phyloP scores from a whole-genome alignment of 2,113 vertebrate species.

The Neotragus moschatus region DNA sequence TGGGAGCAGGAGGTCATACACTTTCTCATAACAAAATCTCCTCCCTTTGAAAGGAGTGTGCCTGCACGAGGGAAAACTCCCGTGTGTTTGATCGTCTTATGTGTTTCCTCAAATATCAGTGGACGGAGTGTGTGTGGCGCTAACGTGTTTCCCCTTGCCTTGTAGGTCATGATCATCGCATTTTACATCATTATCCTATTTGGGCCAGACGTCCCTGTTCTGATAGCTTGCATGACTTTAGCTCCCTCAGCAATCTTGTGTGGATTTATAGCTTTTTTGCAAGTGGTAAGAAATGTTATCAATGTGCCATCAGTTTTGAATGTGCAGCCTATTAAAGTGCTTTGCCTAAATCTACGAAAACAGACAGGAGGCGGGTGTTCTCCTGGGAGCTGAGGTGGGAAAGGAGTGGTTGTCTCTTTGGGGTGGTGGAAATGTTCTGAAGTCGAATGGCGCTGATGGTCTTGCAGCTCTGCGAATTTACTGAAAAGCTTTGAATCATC shows the following conservation, averaged over 20 bases:
- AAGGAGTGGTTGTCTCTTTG: neutral
- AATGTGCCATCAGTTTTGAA: neutral
- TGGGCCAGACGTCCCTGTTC: fast-evolving
- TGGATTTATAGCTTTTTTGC: neutral
- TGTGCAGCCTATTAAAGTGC: neutral
- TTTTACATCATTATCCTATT: fast-evolving
- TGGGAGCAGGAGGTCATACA: neutral
- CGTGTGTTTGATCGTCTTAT: neutral
- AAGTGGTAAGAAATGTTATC: constrained; percentile 42
- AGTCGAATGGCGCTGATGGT: neutral
- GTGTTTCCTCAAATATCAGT: neutral
- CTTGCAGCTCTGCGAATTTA: neutral
- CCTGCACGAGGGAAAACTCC: neutral
- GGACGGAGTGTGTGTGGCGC: neutral
- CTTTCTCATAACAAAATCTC: neutral
- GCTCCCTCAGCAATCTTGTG: neutral
- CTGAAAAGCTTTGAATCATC: neutral
- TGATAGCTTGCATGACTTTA: neutral
- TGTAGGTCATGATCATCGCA: neutral
- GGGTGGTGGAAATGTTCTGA: neutral
- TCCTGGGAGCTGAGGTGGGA: neutral
- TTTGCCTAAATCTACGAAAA: neutral
- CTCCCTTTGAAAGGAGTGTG: neutral
- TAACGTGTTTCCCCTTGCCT: neutral
- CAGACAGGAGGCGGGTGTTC: neutral